These are phyloP conservation scores for Petrolisthes manimaculis DNA, from an alignment of 2,888 invertebrate species.

Conservation along the genomic window DNA sequence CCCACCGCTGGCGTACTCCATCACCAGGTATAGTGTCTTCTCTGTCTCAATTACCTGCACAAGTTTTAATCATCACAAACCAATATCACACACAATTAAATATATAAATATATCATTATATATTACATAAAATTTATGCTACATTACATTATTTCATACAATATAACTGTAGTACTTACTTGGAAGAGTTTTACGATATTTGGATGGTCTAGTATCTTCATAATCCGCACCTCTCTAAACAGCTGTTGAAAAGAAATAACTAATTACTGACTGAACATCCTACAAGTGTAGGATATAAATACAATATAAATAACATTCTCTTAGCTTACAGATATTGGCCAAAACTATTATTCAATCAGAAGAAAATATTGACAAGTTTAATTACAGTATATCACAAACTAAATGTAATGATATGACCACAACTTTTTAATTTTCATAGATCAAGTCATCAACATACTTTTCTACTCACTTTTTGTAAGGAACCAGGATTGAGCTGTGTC, in stretches of 20 bases:
- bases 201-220: constrained; percentile 99
- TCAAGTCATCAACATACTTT: background rate
- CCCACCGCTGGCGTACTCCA: constrained; percentile 99
- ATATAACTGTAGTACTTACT: constrained; percentile 48
- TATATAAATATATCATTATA: background rate
- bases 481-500: constrained; percentile 98
- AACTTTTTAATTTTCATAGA: background rate
- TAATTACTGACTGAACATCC: background rate
- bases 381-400: background rate
- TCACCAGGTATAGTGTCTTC: constrained; percentile 98
- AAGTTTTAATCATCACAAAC: constrained; percentile 11
- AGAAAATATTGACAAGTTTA: background rate
- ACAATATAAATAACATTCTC: background rate
- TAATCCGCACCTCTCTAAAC: constrained; percentile 94
- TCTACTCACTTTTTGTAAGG: constrained; percentile 91
- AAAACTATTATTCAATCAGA: background rate
- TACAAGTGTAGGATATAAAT: background rate
- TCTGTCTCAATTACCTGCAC: constrained; percentile 99
- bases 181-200: constrained; percentile 81
- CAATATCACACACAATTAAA: background rate
- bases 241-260: constrained; percentile 74
- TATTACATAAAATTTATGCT: background rate
- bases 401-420: background rate
- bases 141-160: constrained; percentile 37
- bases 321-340: background rate